Conservation (phyloP, 2,888 invertebrate species). For the Poecilobothrus nobilitatus region DNA sequence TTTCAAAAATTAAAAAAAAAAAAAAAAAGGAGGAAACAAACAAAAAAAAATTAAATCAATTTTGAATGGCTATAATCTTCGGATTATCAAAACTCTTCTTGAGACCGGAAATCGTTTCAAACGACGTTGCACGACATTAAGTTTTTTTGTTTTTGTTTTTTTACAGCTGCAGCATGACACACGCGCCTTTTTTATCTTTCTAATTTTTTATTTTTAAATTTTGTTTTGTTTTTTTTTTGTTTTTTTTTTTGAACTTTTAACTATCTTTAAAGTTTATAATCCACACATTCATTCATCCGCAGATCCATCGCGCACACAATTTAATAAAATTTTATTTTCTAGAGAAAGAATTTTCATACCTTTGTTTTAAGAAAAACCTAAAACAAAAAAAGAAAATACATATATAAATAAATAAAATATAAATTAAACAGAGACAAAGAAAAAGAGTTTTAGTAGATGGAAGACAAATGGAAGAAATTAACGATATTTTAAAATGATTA, state of each 20-base stretch:
- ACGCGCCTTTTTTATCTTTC: neutral
- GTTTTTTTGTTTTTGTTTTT: neutral
- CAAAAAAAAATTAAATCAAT: neutral
- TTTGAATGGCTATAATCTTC: neutral
- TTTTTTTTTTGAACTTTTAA: neutral
- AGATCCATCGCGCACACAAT: neutral
- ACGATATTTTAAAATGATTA: no score
- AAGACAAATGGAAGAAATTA: no score
- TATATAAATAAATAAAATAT: no score
- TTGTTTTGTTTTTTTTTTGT: neutral
- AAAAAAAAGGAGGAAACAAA: neutral
- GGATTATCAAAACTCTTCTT: neutral
- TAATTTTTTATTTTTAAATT: neutral
- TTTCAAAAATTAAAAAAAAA: neutral
- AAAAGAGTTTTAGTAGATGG: no score
- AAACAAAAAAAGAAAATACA: no score
- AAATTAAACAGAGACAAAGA: no score
- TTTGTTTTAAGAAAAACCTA: no score
- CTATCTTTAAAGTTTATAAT: no score
- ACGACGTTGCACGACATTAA: conserved; percentile 2
- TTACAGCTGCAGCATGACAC: conserved; percentile 6
- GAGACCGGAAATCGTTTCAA: conserved; percentile 9
- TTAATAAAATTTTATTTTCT: no score
- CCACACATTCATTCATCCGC: no score
- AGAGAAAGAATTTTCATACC: no score